These are phyloP conservation scores for Nasonia giraulti DNA, from an alignment of 1,140 invertebrate genomes.

Conservation along the genomic window DNA sequence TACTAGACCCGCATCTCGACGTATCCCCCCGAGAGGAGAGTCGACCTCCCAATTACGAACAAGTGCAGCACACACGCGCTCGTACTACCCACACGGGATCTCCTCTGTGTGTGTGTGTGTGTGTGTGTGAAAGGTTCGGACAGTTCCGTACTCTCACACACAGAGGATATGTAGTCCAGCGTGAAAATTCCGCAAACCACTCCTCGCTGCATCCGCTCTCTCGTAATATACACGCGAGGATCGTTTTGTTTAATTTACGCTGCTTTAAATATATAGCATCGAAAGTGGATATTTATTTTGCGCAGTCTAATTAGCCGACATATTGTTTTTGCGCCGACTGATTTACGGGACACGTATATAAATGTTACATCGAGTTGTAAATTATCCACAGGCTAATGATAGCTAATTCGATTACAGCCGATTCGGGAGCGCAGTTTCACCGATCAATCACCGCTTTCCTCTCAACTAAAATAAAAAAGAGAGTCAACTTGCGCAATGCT, in stretches of 20 bases:
- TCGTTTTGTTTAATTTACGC: slow-evolving; percentile 27
- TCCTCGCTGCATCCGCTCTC: slow-evolving; percentile 27
- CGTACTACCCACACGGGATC: neutral
- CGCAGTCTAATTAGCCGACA: neutral
- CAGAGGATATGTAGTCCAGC: slow-evolving; percentile 19
- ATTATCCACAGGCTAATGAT: neutral
- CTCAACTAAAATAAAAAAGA: too few relatives aligned
- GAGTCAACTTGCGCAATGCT: neutral
- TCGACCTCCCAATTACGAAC: neutral
- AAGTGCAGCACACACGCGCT: neutral
- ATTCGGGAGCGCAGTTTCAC: neutral
- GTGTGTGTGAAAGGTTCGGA: neutral
- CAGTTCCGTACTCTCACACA: neutral
- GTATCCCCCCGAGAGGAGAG: neutral
- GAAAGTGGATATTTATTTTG: slow-evolving; percentile 34
- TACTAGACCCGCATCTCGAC: neutral
- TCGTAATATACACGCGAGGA: neutral
- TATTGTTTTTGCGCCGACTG: neutral
- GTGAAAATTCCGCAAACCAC: slow-evolving; percentile 38
- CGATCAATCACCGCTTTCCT: neutral
- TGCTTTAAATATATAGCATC: neutral
- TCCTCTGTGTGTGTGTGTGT: too few relatives aligned
- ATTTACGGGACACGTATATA: too few relatives aligned
- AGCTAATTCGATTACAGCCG: neutral
- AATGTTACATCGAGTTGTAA: neutral